phyloP scores from a whole-genome alignment of 1,140 invertebrate genomes.

The Elymnias hypermnestra region DNA sequence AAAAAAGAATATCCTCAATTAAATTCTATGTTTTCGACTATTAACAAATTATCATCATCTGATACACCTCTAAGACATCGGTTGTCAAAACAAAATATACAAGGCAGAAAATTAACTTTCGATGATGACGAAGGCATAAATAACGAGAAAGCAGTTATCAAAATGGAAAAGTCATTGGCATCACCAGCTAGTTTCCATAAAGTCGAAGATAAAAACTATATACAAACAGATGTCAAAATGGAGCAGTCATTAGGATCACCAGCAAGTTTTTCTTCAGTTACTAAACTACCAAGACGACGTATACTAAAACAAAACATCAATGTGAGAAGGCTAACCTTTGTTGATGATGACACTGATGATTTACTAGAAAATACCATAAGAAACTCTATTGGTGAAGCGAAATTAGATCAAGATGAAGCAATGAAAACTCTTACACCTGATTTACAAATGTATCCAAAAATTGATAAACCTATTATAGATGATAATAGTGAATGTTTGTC shows the following conservation, averaged over 20 bases:
- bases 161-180: not conserved
- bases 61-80: not conserved
- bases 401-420: too few species aligned
- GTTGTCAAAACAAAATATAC: not conserved
- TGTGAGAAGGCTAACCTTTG: not conserved
- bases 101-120: not conserved
- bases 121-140: not conserved
- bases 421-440: too few species aligned
- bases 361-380: too few species aligned
- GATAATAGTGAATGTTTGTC: not conserved
- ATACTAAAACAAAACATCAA: not conserved
- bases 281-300: not conserved
- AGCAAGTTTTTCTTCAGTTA: not conserved
- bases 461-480: not conserved
- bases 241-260: too few species aligned
- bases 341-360: not conserved
- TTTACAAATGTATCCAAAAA: too few species aligned
- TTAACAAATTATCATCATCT: not conserved
- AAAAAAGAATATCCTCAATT: not conserved
- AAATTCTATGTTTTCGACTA: not conserved
- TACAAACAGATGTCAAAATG: too few species aligned
- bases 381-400: too few species aligned
- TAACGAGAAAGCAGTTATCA: not conserved
- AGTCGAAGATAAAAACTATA: too few species aligned
- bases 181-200: too few species aligned